phyloP scores from a whole-genome alignment of 2,888 invertebrate genomes.

The Drosophila tripunctata region DNA sequence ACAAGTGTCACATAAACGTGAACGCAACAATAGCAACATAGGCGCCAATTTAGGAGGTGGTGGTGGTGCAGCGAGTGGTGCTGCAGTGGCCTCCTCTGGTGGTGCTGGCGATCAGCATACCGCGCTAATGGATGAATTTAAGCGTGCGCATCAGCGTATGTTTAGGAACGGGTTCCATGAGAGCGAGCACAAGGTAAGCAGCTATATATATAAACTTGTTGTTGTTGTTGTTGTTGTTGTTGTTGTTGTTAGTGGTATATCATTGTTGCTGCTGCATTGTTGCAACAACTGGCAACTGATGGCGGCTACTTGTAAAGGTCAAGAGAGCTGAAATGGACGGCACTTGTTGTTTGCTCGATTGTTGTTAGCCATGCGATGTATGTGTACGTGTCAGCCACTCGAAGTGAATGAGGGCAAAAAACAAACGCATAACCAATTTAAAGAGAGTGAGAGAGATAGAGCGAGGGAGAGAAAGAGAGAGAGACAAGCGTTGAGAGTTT shows the following conservation, averaged over 20 bases:
- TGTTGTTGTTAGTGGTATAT: slow-evolving; percentile 13
- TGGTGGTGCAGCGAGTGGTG: slow-evolving; percentile 85
- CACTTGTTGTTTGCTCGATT: slow-evolving; percentile 48
- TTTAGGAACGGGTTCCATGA: slow-evolving; percentile 86
- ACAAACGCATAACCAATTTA: not conserved
- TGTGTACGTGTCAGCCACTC: slow-evolving; percentile 49
- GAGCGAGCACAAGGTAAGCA: slow-evolving; percentile 81
- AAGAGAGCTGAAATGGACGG: slow-evolving; percentile 51
- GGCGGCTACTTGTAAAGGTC: slow-evolving; percentile 62
- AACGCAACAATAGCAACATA: slow-evolving; percentile 85
- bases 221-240: slow-evolving; percentile 10
- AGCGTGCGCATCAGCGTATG: slow-evolving; percentile 94
- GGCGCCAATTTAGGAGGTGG: slow-evolving; percentile 58
- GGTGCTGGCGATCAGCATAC: slow-evolving; percentile 86
- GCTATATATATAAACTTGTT: slow-evolving; percentile 9
- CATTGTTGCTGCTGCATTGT: slow-evolving; percentile 29
- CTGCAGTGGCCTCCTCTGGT: slow-evolving; percentile 23
- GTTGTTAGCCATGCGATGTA: slow-evolving; percentile 49
- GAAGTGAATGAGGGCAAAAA: slow-evolving; percentile 47
- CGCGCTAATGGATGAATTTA: slow-evolving; percentile 95
- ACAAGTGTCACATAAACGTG: slow-evolving; percentile 74
- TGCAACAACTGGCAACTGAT: slow-evolving; percentile 11
- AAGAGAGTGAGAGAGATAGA: not conserved
- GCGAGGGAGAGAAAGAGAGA: not conserved
- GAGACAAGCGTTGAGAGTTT: not conserved